These are phyloP conservation scores for Squalus acanthias DNA, from an alignment of 2,797 vertebrate species.

Conservation along the genomic window DNA sequence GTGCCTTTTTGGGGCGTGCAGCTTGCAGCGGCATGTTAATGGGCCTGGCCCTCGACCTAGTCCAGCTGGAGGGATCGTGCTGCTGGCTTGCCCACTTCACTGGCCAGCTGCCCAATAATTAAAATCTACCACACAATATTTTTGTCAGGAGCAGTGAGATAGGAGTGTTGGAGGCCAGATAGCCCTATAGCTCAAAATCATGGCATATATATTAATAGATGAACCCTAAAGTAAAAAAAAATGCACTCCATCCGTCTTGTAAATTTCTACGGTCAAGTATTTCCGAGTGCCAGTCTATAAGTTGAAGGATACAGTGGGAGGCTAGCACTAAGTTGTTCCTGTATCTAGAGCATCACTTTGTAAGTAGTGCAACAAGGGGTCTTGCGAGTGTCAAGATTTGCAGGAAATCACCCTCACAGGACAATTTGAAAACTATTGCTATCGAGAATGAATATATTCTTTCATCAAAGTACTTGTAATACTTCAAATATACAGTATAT, in stretches of 20 bases:
- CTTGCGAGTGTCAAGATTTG: background rate
- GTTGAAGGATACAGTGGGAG: background rate
- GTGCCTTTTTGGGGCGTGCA: background rate
- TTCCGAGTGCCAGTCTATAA: background rate
- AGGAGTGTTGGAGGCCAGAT: background rate
- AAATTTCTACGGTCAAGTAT: background rate
- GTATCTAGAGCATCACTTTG: background rate
- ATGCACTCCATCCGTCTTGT: background rate
- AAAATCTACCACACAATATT: background rate
- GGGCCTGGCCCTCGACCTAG: background rate
- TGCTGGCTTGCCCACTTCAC: background rate
- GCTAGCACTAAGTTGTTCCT: background rate
- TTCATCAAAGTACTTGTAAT: background rate
- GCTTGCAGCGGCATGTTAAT: background rate
- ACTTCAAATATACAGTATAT: background rate
- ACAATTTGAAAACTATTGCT: background rate
- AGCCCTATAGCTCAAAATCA: background rate
- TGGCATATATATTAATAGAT: background rate
- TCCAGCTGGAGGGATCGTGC: background rate
- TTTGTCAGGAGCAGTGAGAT: background rate
- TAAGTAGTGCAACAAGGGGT: background rate
- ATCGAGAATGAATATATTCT: background rate
- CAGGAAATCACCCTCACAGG: background rate
- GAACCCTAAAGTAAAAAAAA: background rate
- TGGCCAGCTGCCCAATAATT: background rate